These are phyloP conservation scores for Callocephalon fimbriatum DNA, from an alignment of 2,113 vertebrate genomes.

Conservation along the genomic window DNA sequence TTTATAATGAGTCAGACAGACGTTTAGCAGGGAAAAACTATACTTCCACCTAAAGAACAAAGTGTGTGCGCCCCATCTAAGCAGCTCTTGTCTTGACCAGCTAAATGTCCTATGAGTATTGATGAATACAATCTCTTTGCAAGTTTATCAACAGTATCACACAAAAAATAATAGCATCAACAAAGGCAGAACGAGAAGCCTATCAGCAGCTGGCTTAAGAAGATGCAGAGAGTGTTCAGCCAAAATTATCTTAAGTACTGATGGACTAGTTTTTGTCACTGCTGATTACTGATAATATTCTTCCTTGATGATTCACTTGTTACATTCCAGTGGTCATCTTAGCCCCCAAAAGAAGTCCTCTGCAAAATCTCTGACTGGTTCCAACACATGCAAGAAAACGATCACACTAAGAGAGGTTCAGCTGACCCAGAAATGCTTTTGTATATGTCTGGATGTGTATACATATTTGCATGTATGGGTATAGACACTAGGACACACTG, in stretches of 20 bases:
- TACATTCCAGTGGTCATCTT: background rate
- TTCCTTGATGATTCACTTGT: background rate
- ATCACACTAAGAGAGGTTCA: background rate
- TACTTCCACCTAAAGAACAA: background rate
- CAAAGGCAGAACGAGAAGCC: background rate
- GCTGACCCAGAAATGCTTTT: background rate
- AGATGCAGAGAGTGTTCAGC: background rate
- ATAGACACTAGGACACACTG: background rate
- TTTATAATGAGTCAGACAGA: background rate
- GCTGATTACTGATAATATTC: background rate
- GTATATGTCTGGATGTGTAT: background rate
- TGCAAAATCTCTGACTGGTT: background rate
- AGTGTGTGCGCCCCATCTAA: background rate
- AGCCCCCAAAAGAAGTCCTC: background rate
- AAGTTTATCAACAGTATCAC: background rate
- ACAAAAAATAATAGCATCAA: background rate
- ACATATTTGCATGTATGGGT: background rate
- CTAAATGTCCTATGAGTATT: background rate
- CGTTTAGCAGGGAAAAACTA: background rate
- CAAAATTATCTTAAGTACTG: background rate
- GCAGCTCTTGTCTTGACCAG: background rate
- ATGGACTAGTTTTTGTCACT: background rate
- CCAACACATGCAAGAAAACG: background rate
- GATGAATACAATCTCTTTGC: fast-evolving
- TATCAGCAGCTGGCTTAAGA: background rate